Evolutionary conservation across 2,888 invertebrate species (phyloP).

Genomic region (Sclerodermus sp.): DNA sequence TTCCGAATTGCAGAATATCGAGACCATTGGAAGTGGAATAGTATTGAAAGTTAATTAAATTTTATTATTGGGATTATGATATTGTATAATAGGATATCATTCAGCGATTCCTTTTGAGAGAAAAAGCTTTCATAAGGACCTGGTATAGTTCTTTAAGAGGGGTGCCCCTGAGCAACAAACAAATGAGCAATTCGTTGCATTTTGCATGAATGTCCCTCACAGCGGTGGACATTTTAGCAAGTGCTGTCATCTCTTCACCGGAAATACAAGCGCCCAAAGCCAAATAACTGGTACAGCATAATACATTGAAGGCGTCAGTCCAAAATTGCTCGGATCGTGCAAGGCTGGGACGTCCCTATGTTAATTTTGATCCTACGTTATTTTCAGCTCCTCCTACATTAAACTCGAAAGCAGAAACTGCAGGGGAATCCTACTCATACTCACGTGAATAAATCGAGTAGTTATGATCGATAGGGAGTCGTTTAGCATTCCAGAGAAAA

Average conservation of each 20-base stretch:
- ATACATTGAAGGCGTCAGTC: slow-evolving; percentile 65
- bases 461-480: slow-evolving; percentile 81
- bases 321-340: slow-evolving; percentile 58
- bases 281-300: slow-evolving; percentile 75
- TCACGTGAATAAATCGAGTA: slow-evolving; percentile 78
- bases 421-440: too few relatives aligned
- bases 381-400: neutral
- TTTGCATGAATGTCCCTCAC: slow-evolving; percentile 83
- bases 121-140: slow-evolving; percentile 55
- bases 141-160: slow-evolving; percentile 76
- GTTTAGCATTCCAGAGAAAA: slow-evolving; percentile 83
- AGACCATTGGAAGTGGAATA: too few relatives aligned
- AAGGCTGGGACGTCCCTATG: slow-evolving; percentile 68
- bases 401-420: too few relatives aligned
- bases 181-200: slow-evolving; percentile 76
- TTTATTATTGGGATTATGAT: too few relatives aligned
- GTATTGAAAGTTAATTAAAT: too few relatives aligned
- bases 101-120: too few relatives aligned
- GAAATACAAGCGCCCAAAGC: slow-evolving; percentile 53
- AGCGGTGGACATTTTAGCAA: slow-evolving; percentile 66
- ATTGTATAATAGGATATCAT: too few relatives aligned
- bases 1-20: too few relatives aligned
- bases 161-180: slow-evolving; percentile 73
- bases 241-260: slow-evolving; percentile 62
- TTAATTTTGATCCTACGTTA: slow-evolving; percentile 60